Base-by-base conservation (phyloP, 1,140 invertebrate genomes). In the Caerostris extrusa region DNA sequence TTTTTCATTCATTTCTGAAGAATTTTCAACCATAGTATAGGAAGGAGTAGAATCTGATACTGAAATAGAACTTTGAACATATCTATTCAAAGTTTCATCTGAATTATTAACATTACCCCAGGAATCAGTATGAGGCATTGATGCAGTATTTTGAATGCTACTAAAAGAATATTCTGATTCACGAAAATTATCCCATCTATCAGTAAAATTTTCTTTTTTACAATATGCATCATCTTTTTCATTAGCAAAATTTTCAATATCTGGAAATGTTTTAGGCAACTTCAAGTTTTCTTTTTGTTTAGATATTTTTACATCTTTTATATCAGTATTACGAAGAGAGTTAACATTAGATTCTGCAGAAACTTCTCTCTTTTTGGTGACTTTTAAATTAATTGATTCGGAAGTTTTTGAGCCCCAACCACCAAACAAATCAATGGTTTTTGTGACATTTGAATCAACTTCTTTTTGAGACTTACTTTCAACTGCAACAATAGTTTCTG, bases 391-490 rank as follows among this genome's bases (percentile, higher is more conserved):
- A 19, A 5, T 7, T 14, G 6, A 57, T 6, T 58, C 14, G 56
- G 17, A 57, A 58, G 10, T 57, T 17, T 56, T 58, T 19, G 82
- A 85, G 6, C 88, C 88, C 88, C 88, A 90, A 12, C 88, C 88
- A 19, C 88, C 88, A 90, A 90, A 90, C 88, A 90, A 56, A 57
- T 90, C 88, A n/a, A 90, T 60, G 10, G 50, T 67, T 90, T 71
- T 69, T 7, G 61, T 19, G 5, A 90, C 57, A 19, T 69, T 90
- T 71, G 67, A 3, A 19, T 58, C 5, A 8, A 17, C 3, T 7
- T 14, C 56, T 57, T 56, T 17, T 57, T 19, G 50, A n/a, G 64
- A 4, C 71, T 34, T 50, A 7, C 19, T 88, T 64, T 88, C 8
- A 83, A 8, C 17, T 6, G 5, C 17, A 57, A 17, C 17, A 56